Base-by-base conservation (phyloP, 2,888 invertebrate species). In the Mantis religiosa region DNA sequence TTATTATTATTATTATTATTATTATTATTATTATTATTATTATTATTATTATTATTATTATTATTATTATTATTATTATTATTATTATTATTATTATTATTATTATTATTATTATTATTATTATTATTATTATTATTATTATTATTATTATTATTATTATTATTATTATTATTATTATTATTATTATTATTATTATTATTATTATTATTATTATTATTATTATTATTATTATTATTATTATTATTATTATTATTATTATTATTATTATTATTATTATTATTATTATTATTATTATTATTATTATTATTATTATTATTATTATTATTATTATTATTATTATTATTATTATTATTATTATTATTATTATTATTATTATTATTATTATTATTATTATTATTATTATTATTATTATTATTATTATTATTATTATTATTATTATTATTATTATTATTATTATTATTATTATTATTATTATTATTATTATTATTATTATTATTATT, bases 281-380 rank as follows among this genome's bases (percentile, higher is more conserved):
- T 6, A 47, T 9, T 89, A 25, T 84, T 87, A 34, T 83, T 83
- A 1, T 88, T 88, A 28, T 93, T 93, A 9, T 92, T 92, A 3
- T 93, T 93, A 47, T 92, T 88, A 28, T 93, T 93, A 9, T 92
- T 92, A 3, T 93, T 93, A 47, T 92, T 92, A 83, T 92, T 91
- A 12, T 90, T 90, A 28, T 90, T 90, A 87, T 91, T 91, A 41
- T 91, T 90, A 14, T 92, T 92, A 47, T 92, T 93, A 2, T 9
- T 47, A 47, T 9, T 47, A 47, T 9, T 47, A 3, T 9, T 47
- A 47, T 9, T 14, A 14, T 9, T 14, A 47, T 9, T 47, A 47
- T 9, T 47, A 47, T 9, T 6, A 47, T 9, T 47, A 47, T 9
- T 47, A 47, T 9, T 14, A 14, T 9, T 14, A 47, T 9, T 47